Evolutionary conservation across 2,888 invertebrate species (phyloP).

Genomic region (Scaptomyza flava): DNA sequence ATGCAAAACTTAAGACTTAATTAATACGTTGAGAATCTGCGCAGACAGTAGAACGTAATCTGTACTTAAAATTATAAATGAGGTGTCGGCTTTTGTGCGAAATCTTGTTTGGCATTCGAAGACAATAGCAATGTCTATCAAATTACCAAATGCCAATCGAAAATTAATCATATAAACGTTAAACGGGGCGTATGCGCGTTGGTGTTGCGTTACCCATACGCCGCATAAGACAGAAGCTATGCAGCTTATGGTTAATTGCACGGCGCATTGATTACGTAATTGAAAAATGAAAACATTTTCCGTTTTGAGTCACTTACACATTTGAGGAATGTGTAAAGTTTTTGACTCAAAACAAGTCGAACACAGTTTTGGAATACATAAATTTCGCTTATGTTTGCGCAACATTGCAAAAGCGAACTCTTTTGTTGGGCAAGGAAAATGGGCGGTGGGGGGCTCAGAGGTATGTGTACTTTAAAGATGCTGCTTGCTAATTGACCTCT

Average conservation of each 20-base stretch:
- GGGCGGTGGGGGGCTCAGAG: neutral
- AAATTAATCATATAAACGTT: neutral
- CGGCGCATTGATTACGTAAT: conserved; percentile 42
- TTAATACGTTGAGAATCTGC: conserved; percentile 15
- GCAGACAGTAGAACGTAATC: conserved; percentile 10
- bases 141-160: conserved; percentile 20
- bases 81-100: conserved; percentile 13
- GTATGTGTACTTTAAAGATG: conserved; percentile 30
- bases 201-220: conserved; percentile 47
- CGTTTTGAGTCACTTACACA: conserved; percentile 7
- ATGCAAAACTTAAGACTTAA: conserved; percentile 8
- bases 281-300: conserved; percentile 37
- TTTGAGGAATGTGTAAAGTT: conserved; percentile 42
- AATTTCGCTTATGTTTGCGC: conserved; percentile 34
- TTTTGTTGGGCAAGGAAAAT: conserved; percentile 23
- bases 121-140: conserved; percentile 23
- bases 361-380: conserved; percentile 39
- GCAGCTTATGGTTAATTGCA: conserved; percentile 22
- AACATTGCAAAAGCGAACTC: conserved; percentile 45
- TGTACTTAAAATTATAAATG: conserved; percentile 35
- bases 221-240: conserved; percentile 14
- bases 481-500: conserved; percentile 78
- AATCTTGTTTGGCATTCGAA: conserved; percentile 36
- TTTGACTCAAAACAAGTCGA: conserved; percentile 23
- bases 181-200: conserved; percentile 51